Evolutionary conservation across 1,140 invertebrate species (phyloP), one percentile per base, ranked within the genome.

Genomic region (Temnothorax nylanderi): DNA sequence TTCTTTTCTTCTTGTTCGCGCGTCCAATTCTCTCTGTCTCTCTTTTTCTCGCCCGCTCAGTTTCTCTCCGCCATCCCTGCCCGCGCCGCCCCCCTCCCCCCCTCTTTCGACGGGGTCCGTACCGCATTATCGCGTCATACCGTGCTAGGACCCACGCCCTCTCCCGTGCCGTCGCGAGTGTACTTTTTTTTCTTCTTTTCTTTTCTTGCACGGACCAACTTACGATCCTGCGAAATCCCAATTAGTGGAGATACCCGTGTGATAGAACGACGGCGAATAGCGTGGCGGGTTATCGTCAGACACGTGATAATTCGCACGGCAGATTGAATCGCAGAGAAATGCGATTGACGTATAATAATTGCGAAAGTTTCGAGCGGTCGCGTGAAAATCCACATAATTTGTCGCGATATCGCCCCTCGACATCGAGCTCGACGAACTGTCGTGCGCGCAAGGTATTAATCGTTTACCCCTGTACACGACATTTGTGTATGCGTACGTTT

Each of bases 51-150:
- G 11, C 47, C 54, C 56, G 37, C 10, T 60, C 51, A 26, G 10
- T 18, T 56, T 13, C 69, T 49, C 75, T 41, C 60, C 16, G 13
- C 60, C n/a, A 11, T 65, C 32, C 62, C 32, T 49, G 7, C 26
- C 72, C 64, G 3, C 69, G 11, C 65, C n/a, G 21, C 58, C 51
- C n/a, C 41, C 65, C 58, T 32, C 65, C 49, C n/a, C 78, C 44
- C 60, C 58, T 44, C 51, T 49, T 62, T 32, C 65, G 89, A 74
- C 89, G 85, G 56, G 58, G 62, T 51, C 60, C 85, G 89, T 85
- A 88, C 87, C 88, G 89, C 90, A 92, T 92, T 92, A 92, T 91
- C 91, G 91, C 91, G 88, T 92, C 91, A 92, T 92, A 92, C 91
- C 91, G 87, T 91, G 86, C 90, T 87, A 60, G 60, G 76, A 85